phyloP scores from a whole-genome alignment of 1,140 invertebrate genomes.

The Dreissena rostriformis region DNA sequence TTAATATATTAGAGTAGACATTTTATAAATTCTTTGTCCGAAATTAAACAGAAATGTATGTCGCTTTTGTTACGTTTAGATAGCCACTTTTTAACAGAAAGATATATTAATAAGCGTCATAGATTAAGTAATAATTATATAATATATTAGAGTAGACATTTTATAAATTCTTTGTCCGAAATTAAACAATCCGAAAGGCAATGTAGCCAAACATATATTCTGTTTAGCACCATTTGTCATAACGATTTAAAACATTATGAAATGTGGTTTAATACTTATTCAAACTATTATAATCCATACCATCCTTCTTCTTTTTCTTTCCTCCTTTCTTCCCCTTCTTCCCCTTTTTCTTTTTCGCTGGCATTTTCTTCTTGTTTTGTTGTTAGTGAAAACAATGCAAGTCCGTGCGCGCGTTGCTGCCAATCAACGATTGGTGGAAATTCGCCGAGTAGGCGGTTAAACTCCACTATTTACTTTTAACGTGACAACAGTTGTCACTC shows the following conservation, averaged over 20 bases:
- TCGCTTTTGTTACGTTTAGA: too few relatives aligned
- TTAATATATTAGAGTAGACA: too few relatives aligned
- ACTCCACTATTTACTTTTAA: too few relatives aligned
- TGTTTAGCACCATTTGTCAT: neutral
- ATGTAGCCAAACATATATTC: too few relatives aligned
- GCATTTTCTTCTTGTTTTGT: conserved; percentile 32
- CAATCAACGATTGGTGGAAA: conserved; percentile 28
- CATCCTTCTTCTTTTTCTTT: conserved; percentile 71
- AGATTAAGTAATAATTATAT: too few relatives aligned
- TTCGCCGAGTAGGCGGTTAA: neutral
- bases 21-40: too few relatives aligned
- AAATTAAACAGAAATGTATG: too few relatives aligned
- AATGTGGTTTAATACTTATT: neutral
- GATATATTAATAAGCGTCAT: too few relatives aligned
- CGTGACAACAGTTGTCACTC: too few relatives aligned
- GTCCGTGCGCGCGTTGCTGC: neutral
- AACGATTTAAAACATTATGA: neutral
- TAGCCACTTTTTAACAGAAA: too few relatives aligned
- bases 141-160: too few relatives aligned
- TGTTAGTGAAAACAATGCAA: conserved; percentile 41
- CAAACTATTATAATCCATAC: conserved; percentile 48
- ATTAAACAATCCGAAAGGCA: neutral
- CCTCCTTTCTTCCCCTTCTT: conserved; percentile 65
- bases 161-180: too few relatives aligned
- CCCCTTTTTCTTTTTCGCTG: conserved; percentile 69